phyloP scores from a whole-genome alignment of 2,113 vertebrate species.

The Cyphomyrus plagiostoma region DNA sequence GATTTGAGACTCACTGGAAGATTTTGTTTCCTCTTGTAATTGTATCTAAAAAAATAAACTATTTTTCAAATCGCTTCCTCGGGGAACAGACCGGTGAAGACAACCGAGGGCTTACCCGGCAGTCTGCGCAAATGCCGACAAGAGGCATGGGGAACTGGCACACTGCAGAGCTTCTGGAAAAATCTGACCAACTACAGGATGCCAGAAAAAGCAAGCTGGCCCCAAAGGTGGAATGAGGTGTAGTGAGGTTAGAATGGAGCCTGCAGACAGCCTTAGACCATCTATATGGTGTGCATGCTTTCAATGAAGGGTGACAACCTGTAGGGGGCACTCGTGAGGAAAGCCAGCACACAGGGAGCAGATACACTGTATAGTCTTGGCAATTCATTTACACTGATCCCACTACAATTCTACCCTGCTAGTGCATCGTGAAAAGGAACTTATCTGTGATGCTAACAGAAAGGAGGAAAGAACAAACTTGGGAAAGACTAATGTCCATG shows the following conservation, averaged over 20 bases:
- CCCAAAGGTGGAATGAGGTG: neutral
- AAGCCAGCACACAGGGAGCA: neutral
- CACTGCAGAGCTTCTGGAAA: neutral
- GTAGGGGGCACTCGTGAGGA: neutral
- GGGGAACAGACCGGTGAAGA: neutral
- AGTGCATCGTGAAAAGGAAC: neutral
- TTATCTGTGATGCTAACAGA: neutral
- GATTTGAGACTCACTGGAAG: slow-evolving; percentile 60
- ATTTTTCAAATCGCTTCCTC: slow-evolving; percentile 41
- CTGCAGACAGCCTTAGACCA: neutral
- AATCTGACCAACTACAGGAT: neutral
- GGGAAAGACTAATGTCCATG: neutral
- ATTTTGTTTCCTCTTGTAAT: slow-evolving; percentile 63
- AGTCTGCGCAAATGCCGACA: neutral
- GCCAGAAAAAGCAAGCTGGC: neutral
- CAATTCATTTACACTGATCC: neutral
- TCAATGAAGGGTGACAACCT: neutral
- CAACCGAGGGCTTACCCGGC: neutral
- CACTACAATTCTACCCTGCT: neutral
- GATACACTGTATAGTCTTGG: neutral
- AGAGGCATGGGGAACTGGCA: neutral
- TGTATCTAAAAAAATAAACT: slow-evolving; percentile 66
- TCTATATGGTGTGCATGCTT: neutral
- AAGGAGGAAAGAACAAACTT: neutral
- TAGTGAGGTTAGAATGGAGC: neutral